Evolutionary conservation across 2,797 vertebrate species (phyloP), one percentile per base, ranked within the genome.

Genomic region (Setipinna tenuifilis): DNA sequence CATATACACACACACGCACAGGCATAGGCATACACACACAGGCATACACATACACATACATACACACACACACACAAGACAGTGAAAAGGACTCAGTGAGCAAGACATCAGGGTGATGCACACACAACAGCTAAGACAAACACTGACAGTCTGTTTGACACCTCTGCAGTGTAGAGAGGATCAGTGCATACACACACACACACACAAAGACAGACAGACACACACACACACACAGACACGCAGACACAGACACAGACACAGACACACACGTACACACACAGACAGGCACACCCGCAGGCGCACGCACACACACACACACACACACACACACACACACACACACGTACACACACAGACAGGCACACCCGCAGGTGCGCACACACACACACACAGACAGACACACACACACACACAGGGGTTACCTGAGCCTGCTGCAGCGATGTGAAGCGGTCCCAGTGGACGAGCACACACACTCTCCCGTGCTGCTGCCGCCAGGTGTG

Each of bases 401-500:
- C 54, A 25, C 58, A 65, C 82, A 85, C 87, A 88, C 71, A 84
- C 83, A 68, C 62, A 25, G n/a, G 85, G 81, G 71, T 84, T 89
- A 96, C 95, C 95, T 96, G 93, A 0, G 93, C 95, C 87, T 95
- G 95, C 48, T 95, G 91, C 84, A 95, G 92, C 54, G 97, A 98
- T 58, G 89, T 83, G 86, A 99, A 99, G 17, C 95, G 94, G 10
- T 97, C 97, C 98, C 98, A 99, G 95, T 85, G 96, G 86, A 98
- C 93, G 0, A 98, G 81, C 0, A 96, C 94, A 50, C 96, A 95
- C 86, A 92, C 89, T 93, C 91, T 93, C 2, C 94, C 93, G 89
- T 95, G 91, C 85, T 96, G 94, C 48, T 94, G 75, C 0, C 87
- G 94, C 98, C 98, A 99, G 0, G 92, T 83, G 0, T 97, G 93